Evolutionary conservation across 1,140 invertebrate species (phyloP).

Genomic region (Belonocnema kinseyi): DNA sequence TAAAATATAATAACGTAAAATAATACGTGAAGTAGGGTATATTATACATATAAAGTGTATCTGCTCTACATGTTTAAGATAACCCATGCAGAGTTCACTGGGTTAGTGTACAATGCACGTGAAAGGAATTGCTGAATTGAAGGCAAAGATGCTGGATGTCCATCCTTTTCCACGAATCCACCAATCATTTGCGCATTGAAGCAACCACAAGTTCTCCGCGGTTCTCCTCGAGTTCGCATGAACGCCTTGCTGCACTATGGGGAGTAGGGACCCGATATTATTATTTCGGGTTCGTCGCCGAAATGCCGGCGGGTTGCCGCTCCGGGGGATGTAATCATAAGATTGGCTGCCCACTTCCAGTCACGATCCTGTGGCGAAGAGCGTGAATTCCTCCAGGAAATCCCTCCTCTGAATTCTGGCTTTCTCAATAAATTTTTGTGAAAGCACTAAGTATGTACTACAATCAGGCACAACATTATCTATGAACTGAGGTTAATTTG

Average conservation of each 20-base stretch:
- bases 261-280: constrained; percentile 53
- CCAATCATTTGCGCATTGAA: constrained; percentile 58
- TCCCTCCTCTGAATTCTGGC: constrained; percentile 34
- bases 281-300: constrained; percentile 55
- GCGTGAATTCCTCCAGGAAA: constrained; percentile 35
- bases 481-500: too few relatives aligned
- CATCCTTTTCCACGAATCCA: constrained; percentile 53
- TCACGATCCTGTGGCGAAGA: constrained; percentile 37
- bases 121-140: constrained; percentile 53
- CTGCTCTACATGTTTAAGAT: too few relatives aligned
- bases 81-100: constrained; percentile 35
- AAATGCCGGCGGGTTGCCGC: constrained; percentile 51
- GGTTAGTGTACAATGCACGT: constrained; percentile 44
- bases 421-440: constrained; percentile 21
- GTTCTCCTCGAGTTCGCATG: constrained; percentile 54
- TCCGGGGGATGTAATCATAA: constrained; percentile 54
- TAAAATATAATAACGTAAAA: too few relatives aligned
- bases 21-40: too few relatives aligned
- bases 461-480: too few relatives aligned
- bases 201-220: constrained; percentile 48
- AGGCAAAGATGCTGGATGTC: constrained; percentile 50
- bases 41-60: too few relatives aligned
- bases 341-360: constrained; percentile 39
- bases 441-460: neutral
- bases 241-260: constrained; percentile 52